Conservation (phyloP, 2,113 vertebrate species). For the Ailurus styani region DNA sequence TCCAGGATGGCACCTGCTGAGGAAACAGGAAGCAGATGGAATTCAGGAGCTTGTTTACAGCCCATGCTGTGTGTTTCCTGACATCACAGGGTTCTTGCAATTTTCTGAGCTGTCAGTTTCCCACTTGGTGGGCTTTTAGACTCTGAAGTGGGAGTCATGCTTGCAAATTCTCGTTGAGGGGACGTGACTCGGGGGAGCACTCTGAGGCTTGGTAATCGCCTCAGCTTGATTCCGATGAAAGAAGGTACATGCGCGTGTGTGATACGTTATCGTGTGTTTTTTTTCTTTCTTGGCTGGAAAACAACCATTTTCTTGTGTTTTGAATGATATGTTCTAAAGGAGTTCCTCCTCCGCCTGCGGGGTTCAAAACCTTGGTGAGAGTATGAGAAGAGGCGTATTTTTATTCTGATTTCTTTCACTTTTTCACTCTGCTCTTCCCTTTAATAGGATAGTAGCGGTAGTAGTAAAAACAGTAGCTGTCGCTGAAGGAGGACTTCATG, state of each 20-base stretch:
- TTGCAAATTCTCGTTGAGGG: accelerated
- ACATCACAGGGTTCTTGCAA: background rate
- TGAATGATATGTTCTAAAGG: background rate
- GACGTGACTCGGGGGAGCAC: background rate
- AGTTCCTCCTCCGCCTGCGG: background rate
- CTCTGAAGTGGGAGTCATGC: background rate
- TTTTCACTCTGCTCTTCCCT: background rate
- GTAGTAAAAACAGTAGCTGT: background rate
- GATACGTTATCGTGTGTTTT: background rate
- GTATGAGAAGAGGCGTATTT: background rate
- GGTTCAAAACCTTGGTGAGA: background rate
- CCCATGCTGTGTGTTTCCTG: background rate
- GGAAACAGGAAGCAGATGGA: background rate
- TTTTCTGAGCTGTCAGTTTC: background rate
- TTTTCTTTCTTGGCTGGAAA: background rate
- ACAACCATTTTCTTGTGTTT: background rate
- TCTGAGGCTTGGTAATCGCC: background rate
- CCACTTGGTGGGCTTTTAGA: background rate
- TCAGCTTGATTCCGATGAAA: constrained; percentile 10
- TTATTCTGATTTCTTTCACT: background rate
- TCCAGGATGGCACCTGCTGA: background rate
- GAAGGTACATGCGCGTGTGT: background rate
- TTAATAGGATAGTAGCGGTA: background rate
- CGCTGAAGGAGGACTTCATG: background rate
- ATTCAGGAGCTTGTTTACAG: background rate